Conservation (phyloP, 2,113 vertebrate genomes). For the Pseudorectes ferrugineus region DNA sequence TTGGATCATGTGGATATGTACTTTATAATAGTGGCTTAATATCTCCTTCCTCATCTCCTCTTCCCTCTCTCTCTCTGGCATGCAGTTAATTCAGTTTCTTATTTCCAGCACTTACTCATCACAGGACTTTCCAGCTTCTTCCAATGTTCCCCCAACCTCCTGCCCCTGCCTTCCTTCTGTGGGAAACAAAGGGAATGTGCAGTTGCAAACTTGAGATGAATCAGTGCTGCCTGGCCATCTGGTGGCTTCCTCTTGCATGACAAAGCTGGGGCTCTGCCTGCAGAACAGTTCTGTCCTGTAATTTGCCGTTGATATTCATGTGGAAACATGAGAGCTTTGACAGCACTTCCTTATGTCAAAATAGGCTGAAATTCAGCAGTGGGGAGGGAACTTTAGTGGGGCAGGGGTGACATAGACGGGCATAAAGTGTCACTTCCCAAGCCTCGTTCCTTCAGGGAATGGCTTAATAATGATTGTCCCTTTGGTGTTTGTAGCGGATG, state of each 20-base stretch:
- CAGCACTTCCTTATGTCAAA: not conserved
- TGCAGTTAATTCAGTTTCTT: not conserved
- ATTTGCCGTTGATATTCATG: not conserved
- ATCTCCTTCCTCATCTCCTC: not conserved
- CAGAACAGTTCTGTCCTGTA: not conserved
- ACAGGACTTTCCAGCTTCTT: not conserved
- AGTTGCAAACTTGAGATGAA: not conserved
- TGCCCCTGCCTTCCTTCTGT: not conserved
- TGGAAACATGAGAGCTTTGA: not conserved
- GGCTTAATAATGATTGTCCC: not conserved
- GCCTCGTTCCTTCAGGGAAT: not conserved
- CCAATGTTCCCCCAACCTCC: not conserved
- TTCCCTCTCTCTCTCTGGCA: not conserved
- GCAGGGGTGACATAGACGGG: not conserved
- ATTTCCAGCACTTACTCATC: not conserved
- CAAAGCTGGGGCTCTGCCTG: not conserved
- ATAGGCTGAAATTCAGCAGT: not conserved
- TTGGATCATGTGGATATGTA: not conserved
- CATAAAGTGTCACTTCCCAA: not conserved
- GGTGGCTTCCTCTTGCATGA: not conserved
- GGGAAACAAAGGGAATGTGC: not conserved
- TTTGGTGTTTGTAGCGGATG: not conserved
- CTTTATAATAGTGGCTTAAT: not conserved
- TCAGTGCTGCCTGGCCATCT: not conserved
- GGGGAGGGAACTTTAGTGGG: not conserved